Evolutionary conservation across 92 coral and sea anemone species (phyloP), one percentile per base, ranked within the genome.

Genomic region (Paragorgia papillata): DNA sequence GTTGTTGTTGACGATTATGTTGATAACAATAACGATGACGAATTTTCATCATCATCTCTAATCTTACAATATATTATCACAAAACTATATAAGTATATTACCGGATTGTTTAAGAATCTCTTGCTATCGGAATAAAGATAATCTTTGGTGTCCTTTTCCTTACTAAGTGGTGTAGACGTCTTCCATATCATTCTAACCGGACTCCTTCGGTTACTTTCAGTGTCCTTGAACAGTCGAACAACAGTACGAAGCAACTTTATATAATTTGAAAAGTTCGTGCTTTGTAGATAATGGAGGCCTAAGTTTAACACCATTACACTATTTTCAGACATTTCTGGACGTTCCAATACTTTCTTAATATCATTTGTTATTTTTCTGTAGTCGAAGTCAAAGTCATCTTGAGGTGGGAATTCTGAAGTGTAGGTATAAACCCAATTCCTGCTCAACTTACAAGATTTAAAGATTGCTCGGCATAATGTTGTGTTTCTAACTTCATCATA

Each of bases 351-450:
- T 24, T 60, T 53, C 30, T 82, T 74, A 15, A 94, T 62, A 22
- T 87, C 89, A 20, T 64, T 83, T 10, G 86, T 57, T 22, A 94
- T 89, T 27, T 56, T 79, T 3, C 50, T 66, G 14, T 86, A 73
- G 53, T 91, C 84, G 64, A 82, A 94, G 66, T 94, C 98, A 56
- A 88, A 69, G 15, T 91, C 67, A 33, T 91, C 86, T 81, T 83
- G 78, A 32, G 82, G 85, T 7, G 97, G 95, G 0, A 69, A 12
- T 40, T 87, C 88, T 0, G 59, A 43, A 13, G 46, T 20, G 79
- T 70, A 94, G 0, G 84, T 85, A 55, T 94, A 94, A 13, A 89
- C 91, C 98, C 98, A 94, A 80, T 91, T 75, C 69, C 82, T 89
- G 26, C 89, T 85, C 1, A 91, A 79, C 18, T 85, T 67, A 24